phyloP scores from a whole-genome alignment of 2,888 invertebrate genomes.

The Platycheirus albimanus region DNA sequence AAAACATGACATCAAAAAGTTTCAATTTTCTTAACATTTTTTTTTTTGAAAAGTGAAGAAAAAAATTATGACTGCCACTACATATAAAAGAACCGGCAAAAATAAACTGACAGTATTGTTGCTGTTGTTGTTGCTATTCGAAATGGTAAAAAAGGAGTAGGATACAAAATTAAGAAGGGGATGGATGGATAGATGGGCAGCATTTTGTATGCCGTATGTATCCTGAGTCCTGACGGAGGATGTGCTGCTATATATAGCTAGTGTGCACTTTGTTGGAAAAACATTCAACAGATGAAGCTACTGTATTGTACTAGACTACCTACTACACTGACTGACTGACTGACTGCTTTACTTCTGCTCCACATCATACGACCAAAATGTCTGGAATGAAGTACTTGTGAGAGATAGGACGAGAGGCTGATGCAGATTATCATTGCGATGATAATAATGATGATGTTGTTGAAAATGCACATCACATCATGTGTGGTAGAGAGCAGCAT shows the following conservation, averaged over 20 bases:
- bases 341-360: conserved; percentile 58
- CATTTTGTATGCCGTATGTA: conserved; percentile 56
- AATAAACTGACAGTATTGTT: conserved; percentile 55
- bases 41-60: conserved; percentile 13
- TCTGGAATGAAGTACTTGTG: background rate
- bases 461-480: conserved; percentile 34
- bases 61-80: conserved; percentile 28
- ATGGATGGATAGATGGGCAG: no score
- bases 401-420: conserved; percentile 8
- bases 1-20: conserved; percentile 71
- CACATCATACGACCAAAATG: conserved; percentile 35
- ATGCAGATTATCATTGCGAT: conserved; percentile 39
- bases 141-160: background rate
- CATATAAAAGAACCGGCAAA: background rate
- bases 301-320: conserved; percentile 25
- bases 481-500: conserved; percentile 22
- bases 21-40: conserved; percentile 51
- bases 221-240: conserved; percentile 49
- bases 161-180: background rate
- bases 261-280: conserved; percentile 72
- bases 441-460: conserved; percentile 42
- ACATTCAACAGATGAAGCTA: conserved; percentile 73
- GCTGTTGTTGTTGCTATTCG: conserved; percentile 6
- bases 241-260: conserved; percentile 21
- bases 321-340: conserved; percentile 50